Base-by-base conservation (phyloP, 2,797 vertebrate species). In the Perdix hodgsoniae region DNA sequence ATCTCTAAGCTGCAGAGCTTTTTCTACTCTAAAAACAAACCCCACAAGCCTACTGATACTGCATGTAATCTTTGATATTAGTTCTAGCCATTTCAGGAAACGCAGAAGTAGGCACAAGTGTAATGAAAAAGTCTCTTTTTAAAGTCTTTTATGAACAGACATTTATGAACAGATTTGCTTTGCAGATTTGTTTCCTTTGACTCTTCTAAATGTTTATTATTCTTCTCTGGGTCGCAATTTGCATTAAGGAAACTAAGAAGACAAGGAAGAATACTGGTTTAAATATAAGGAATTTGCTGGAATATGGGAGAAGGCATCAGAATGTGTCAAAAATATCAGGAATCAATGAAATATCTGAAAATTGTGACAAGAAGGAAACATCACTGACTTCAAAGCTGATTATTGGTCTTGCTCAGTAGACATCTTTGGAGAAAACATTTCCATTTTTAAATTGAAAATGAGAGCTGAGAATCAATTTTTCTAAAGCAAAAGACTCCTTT, bases 1-100 rank as follows among this genome's bases (percentile, higher is more conserved):
- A 97, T 97, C 97, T 97, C 91, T 61, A 91, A 95, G 94, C 91
- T 96, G 95, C 97, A 98, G 96, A 97, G 92, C 79, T 94, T 95
- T 96, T 91, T 85, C 56, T 94, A 91, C 74, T 79, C 86, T 65
- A 81, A 96, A 91, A 96, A 95, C 95, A 95, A 96, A 91, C 95
- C 73, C 78, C 88, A 88, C 84, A 86, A 82, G 84, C 35, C 27
- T 74, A 93, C 87, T 94, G 91, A 96, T 96, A 91, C 77, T 22
- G 54, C 76, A 50, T 71, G 76, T 76, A 95, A 74, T 52, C 85
- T 92, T 81, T 88, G 79, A 91, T 96, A 96, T 71, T 65, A 47
- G 60, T 93, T 94, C 67, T 50, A 83, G 71, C 83, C 57, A 70
- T 91, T 91, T 61, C 79, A 93, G 86, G 59, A 95, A 85, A 69